Conservation (phyloP, 2,888 invertebrate species). For the Aricia artaxerxes region DNA sequence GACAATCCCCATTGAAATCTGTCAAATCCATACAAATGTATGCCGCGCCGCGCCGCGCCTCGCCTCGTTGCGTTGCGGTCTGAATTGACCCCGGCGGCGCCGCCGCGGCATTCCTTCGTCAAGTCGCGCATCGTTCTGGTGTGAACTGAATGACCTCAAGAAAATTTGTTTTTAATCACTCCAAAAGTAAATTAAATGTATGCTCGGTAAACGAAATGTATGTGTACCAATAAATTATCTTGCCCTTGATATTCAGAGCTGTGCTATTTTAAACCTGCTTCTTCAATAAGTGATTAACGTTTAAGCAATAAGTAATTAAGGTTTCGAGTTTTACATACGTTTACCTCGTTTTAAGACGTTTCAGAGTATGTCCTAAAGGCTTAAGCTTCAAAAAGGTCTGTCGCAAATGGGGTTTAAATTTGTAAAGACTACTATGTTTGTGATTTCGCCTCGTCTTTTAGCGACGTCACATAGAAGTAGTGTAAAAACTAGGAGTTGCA, state of each 20-base stretch:
- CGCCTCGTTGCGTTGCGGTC: too few species aligned
- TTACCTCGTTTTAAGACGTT: not conserved
- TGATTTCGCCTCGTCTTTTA: too few species aligned
- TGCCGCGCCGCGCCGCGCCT: too few species aligned
- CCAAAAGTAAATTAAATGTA: not conserved
- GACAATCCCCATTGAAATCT: too few species aligned
- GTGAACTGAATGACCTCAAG: not conserved
- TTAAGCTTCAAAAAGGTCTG: not conserved
- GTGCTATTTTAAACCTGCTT: constrained; percentile 11
- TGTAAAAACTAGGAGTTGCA: too few species aligned
- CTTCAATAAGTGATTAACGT: constrained; percentile 11
- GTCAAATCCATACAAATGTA: too few species aligned
- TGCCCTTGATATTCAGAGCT: constrained; percentile 23
- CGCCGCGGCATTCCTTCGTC: too few species aligned
- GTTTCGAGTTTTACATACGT: not conserved
- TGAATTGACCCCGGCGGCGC: too few species aligned
- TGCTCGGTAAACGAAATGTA: not conserved
- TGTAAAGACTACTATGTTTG: too few species aligned
- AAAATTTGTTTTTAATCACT: not conserved
- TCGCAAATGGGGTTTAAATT: not conserved
- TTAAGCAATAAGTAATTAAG: constrained; percentile 3
- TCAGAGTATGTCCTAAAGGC: not conserved
- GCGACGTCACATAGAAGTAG: too few species aligned
- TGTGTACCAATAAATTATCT: not conserved
- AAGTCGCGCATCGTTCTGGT: not conserved